Percentiles rank a stretch among this genome's conserved stretches.
Conservation (phyloP, 2,888 invertebrate species). For the Ichneumoninae sp. region DNA sequence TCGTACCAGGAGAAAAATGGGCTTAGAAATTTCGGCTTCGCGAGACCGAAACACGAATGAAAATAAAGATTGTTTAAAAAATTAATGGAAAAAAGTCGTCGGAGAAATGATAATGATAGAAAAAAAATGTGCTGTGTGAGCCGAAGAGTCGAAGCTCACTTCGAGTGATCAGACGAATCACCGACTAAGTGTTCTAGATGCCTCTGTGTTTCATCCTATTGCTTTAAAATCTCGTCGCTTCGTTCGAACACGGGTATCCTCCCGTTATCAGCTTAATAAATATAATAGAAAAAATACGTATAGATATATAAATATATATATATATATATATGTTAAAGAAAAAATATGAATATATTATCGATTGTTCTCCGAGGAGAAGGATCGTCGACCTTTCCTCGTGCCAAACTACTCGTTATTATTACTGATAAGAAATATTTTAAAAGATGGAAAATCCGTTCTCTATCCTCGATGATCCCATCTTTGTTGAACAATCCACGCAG, state of each 20-base stretch:
- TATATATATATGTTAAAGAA: constrained; percentile 17
- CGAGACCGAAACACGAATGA: constrained; percentile 17
- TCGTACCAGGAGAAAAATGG: constrained; percentile 29
- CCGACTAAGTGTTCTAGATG: constrained; percentile 71
- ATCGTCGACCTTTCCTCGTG: constrained; percentile 59
- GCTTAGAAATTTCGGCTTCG: constrained; percentile 58
- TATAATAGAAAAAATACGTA: constrained; percentile 37
- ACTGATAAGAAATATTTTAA: constrained; percentile 17
- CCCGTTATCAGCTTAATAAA: constrained; percentile 49
- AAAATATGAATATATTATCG: constrained; percentile 27
- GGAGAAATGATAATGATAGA: neutral
- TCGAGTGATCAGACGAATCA: constrained; percentile 65
- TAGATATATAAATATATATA: constrained; percentile 15
- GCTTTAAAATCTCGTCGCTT: constrained; percentile 61
- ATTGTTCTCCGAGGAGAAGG: constrained; percentile 47
- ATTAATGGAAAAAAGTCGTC: constrained; percentile 1
- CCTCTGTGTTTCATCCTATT: constrained; percentile 67
- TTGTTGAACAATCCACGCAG: constrained; percentile 20
- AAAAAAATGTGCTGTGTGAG: constrained; percentile 27
- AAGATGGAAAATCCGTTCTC: neutral
- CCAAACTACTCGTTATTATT: constrained; percentile 52
- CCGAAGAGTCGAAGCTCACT: constrained; percentile 36
- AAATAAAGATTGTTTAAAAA: constrained; percentile 40
- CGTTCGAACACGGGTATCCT: constrained; percentile 42
- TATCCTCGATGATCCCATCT: constrained; percentile 27